These are phyloP conservation scores for Triplophysa yarkandensis DNA, from an alignment of 2,797 vertebrate genomes.

Conservation along the genomic window DNA sequence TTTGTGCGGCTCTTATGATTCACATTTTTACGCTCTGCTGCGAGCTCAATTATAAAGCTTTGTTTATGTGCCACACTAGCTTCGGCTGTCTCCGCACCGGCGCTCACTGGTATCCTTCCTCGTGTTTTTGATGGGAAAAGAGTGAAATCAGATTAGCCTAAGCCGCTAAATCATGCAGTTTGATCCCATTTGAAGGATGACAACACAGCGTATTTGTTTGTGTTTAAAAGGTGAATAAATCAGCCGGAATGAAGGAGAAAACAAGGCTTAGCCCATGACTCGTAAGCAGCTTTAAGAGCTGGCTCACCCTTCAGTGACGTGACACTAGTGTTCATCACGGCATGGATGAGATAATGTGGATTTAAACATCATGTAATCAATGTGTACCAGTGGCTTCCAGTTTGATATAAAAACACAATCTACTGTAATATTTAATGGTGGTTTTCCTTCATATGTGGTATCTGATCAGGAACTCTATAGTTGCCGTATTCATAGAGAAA, in stretches of 20 bases:
- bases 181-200: constrained; percentile 75
- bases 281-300: constrained; percentile 66
- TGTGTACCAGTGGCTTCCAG: too few relatives aligned
- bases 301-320: constrained; percentile 32
- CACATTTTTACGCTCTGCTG: constrained; percentile 4
- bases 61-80: constrained; percentile 61
- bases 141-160: constrained; percentile 76
- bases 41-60: constrained; percentile 62
- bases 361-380: constrained; percentile 2
- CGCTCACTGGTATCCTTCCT: constrained; percentile 58
- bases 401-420: too few relatives aligned
- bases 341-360: constrained; percentile 3
- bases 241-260: constrained; percentile 31
- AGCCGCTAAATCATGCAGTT: constrained; percentile 72
- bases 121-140: constrained; percentile 67
- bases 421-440: too few relatives aligned
- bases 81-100: constrained; percentile 50
- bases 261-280: constrained; percentile 59
- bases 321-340: constrained; percentile 22
- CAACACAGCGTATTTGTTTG: constrained; percentile 69
- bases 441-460: too few relatives aligned
- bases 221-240: constrained; percentile 62
- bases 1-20: background rate
- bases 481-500: too few relatives aligned
- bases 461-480: too few relatives aligned